phyloP scores from a whole-genome alignment of 2,113 vertebrate species.

The Myiopsitta monachus region DNA sequence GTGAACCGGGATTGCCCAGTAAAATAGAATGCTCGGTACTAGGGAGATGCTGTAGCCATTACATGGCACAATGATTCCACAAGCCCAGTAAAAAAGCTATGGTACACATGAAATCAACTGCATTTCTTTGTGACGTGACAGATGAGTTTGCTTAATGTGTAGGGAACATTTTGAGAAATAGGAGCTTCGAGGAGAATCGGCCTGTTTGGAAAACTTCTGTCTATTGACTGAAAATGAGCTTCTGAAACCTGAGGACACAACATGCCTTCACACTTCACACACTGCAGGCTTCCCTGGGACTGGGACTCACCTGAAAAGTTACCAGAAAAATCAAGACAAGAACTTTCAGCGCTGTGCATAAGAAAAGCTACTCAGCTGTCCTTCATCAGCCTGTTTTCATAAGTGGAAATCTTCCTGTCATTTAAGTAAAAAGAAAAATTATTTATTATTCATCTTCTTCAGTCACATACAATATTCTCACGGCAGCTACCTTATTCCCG shows the following conservation, averaged over 20 bases:
- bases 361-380: neutral
- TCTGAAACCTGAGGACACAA: neutral
- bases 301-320: neutral
- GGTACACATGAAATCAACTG: neutral
- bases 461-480: neutral
- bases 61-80: neutral
- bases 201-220: neutral
- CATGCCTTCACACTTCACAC: neutral
- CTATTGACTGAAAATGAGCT: neutral
- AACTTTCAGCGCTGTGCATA: neutral
- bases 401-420: neutral
- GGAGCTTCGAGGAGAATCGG: neutral
- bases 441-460: neutral
- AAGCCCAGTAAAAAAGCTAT: neutral
- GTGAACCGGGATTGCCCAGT: neutral
- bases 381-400: neutral
- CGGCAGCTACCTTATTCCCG: accelerated
- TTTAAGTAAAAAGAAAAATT: neutral
- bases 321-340: neutral
- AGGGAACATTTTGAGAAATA: neutral
- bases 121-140: neutral
- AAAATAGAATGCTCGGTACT: neutral
- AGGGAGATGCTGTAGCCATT: neutral
- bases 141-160: neutral
- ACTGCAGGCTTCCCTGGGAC: neutral